These are phyloP conservation scores for Cataglyphis cursor DNA, from an alignment of 2,888 invertebrate genomes.

Conservation along the genomic window DNA sequence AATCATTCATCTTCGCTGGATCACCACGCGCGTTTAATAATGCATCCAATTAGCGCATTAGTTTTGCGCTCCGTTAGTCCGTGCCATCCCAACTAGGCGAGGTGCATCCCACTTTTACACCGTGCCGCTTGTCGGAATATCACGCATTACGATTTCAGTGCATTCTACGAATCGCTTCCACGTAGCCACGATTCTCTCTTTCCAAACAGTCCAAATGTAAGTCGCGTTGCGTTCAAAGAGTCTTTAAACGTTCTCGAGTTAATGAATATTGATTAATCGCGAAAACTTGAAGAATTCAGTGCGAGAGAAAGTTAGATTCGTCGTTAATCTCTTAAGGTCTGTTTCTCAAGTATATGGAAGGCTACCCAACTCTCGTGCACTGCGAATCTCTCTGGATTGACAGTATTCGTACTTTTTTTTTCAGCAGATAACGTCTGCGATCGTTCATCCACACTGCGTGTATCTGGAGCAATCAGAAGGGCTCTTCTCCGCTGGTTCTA, in stretches of 20 bases:
- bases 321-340: background rate
- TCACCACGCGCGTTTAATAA: conserved; percentile 48
- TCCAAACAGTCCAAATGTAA: background rate
- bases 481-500: conserved; percentile 82
- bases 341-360: background rate
- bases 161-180: conserved; percentile 32
- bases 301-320: background rate
- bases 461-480: conserved; percentile 84
- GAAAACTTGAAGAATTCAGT: background rate
- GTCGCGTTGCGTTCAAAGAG: background rate
- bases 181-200: conserved; percentile 25
- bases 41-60: conserved; percentile 60
- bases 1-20: background rate
- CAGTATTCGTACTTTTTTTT: background rate
- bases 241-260: background rate
- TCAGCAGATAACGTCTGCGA: conserved; percentile 90
- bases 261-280: background rate
- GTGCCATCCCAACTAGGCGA: conserved; percentile 49
- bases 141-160: conserved; percentile 48
- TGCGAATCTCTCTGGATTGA: background rate
- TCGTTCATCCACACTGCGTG: conserved; percentile 90
- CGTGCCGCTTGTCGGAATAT: conserved; percentile 39
- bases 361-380: background rate
- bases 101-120: conserved; percentile 83
- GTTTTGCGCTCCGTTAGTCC: conserved; percentile 56